These are phyloP conservation scores for Acipenser transmontanus DNA, from an alignment of 2,797 vertebrate genomes.

Conservation along the genomic window DNA sequence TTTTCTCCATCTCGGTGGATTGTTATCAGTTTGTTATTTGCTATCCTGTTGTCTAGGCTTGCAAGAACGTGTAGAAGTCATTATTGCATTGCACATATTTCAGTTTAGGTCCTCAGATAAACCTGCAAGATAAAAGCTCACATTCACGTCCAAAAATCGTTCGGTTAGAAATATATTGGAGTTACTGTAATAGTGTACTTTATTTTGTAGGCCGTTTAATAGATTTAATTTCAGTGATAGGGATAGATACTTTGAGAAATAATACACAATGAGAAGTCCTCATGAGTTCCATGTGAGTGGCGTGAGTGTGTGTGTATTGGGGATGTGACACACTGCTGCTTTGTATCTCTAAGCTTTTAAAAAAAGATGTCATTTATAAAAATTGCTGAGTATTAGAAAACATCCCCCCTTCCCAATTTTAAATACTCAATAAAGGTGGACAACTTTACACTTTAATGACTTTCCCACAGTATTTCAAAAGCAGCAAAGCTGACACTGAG, in stretches of 20 bases:
- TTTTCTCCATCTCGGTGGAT: no score
- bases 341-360: constrained; percentile 17
- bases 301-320: not conserved
- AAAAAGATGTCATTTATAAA: constrained; percentile 52
- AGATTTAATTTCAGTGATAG: constrained; percentile 1
- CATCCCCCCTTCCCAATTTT: not conserved
- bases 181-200: no score
- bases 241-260: constrained; percentile 34
- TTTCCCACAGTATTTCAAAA: constrained; percentile 31
- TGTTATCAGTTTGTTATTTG: no score
- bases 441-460: constrained; percentile 30
- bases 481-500: constrained; percentile 14
- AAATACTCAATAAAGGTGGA: not conserved
- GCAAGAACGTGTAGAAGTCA: no score
- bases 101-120: no score
- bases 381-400: constrained; percentile 11
- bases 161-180: no score
- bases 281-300: not conserved
- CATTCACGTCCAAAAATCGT: no score
- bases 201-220: no score
- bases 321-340: no score
- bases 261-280: constrained; percentile 12
- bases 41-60: no score
- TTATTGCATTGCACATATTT: no score
- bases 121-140: no score